Base-by-base conservation (phyloP, 2,888 invertebrate species). In the Lasioglossum oenotherae region DNA sequence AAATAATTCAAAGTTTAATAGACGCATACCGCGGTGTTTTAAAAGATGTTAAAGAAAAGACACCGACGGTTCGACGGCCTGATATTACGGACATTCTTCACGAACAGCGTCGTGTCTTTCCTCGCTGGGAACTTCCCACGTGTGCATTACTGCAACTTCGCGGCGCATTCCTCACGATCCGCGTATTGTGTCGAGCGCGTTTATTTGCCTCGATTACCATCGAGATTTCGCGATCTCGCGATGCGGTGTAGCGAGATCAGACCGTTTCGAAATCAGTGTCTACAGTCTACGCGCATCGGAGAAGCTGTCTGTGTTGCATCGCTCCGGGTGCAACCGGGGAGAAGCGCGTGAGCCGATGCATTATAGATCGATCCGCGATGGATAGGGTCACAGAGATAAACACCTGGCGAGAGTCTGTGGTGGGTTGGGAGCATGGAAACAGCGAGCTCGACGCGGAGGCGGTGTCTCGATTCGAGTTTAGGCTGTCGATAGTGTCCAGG, bases 51-150 rank as follows among this genome's bases (percentile, higher is more conserved):
- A 0, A 60, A 60, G 60, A 27, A 60, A 60, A 27, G 16, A 31
- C n/a, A n/a, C n/a, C n/a, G n/a, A n/a, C 35, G 35, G 31, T 64
- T 64, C 60, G 16, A 5, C 16, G 60, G 31, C 60, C 60, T 31
- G 31, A 64, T 64, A 64, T 64, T 31, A 14, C 16, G 60, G 6
- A 31, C 60, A 64, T 64, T 64, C 27, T 31, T 64, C 53, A 1
- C 23, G 6, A 27, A 27, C 60, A 5, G 60, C 12, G 12, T n/a
- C 31, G 27, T 14, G 60, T 31, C 60, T 64, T 64, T 14, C 31
- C 60, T 31, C 60, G 27, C 60, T 64, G 60, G 27, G 60, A 64
- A 64, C 14, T 64, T 64, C 60, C 60, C 60, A 64, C 60, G 60
- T 31, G 60, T 64, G 60, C 60, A 16, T 31, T 64, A 31, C 60